Base-by-base conservation (phyloP, 2,797 vertebrate species). In the Sphenodon punctatus region DNA sequence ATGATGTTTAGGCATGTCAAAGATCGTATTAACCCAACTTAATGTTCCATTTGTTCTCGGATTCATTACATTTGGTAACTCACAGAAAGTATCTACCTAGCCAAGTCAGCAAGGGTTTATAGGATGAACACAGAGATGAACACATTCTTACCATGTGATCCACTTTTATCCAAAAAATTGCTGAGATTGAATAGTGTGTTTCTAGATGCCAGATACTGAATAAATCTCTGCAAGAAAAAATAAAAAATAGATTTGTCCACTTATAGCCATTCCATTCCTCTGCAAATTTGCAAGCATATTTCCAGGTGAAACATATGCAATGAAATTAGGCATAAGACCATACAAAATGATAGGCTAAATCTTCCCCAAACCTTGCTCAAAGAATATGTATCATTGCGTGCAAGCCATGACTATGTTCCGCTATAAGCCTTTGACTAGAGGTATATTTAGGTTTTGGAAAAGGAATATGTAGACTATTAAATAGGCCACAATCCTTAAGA, bases 81-180 rank as follows among this genome's bases (percentile, higher is more conserved):
- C n/a, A n/a, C 27, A 53, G 10, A 53, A 8, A 19, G 27, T n/a
- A 25, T 53, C 15, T 27, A 30, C 8, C 30, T 64, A 45, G 45
- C 4, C 1, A 87, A 80, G 82, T 48, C 51, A 74, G 65, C 64
- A 88, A 74, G n/a, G 27, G 9, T 27, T 27, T 53, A 48, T 7
- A 27, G 59, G 12, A 65, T 43, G 30, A 8, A n/a, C 8, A 53
- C n/a, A 51, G 7, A 51, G 25, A 30, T 17, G 10, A 17, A 30
- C 27, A 25, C 14, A 80, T 64, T 78, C 96, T 97, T 94, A 99
- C 99, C 99, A 75, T 99, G 98, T 82, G 98, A 98, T 91, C 99
- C 99, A 72, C 98, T 99, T 97, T 99, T 99, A 96, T 99, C 99
- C 92, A 99, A 98, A 94, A 99, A 99, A 93, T 99, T 99, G 96